Percentiles rank a stretch among this genome's conserved stretches.
Conservation (phyloP, 2,797 vertebrate genomes). For the Helicolenus hilgendorfi region DNA sequence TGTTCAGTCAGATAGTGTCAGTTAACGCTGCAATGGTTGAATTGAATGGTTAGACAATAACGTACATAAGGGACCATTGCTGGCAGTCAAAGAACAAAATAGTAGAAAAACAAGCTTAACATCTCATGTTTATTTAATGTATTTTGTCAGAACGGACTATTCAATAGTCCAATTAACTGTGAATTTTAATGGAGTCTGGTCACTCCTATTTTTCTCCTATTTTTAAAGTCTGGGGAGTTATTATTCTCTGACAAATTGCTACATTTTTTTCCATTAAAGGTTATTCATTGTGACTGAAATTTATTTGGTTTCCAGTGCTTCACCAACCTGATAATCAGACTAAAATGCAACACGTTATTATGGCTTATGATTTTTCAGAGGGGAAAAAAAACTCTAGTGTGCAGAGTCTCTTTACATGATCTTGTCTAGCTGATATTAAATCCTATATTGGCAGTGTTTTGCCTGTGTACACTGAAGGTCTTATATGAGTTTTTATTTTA, state of each 20-base stretch:
- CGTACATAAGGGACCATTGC: not conserved
- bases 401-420: not conserved
- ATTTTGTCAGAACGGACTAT: not conserved
- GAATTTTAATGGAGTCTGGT: not conserved
- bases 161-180: not conserved
- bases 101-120: slow-evolving; percentile 7
- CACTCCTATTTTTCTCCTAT: not conserved
- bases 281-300: slow-evolving; percentile 16
- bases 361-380: not conserved
- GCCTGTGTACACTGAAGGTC: not conserved
- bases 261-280: not conserved
- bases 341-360: not conserved
- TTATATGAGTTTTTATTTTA: not conserved
- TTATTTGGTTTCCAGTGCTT: slow-evolving; percentile 1
- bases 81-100: slow-evolving; percentile 9
- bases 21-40: not conserved
- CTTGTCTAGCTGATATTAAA: not conserved
- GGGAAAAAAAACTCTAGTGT: not conserved
- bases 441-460: not conserved
- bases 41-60: not conserved
- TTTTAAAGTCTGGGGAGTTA: not conserved
- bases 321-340: not conserved
- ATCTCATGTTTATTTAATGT: slow-evolving; percentile 14
- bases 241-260: not conserved
- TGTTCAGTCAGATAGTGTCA: not conserved